These are phyloP conservation scores for Cetoscarus ocellatus DNA, from an alignment of 2,797 vertebrate genomes.

Conservation along the genomic window DNA sequence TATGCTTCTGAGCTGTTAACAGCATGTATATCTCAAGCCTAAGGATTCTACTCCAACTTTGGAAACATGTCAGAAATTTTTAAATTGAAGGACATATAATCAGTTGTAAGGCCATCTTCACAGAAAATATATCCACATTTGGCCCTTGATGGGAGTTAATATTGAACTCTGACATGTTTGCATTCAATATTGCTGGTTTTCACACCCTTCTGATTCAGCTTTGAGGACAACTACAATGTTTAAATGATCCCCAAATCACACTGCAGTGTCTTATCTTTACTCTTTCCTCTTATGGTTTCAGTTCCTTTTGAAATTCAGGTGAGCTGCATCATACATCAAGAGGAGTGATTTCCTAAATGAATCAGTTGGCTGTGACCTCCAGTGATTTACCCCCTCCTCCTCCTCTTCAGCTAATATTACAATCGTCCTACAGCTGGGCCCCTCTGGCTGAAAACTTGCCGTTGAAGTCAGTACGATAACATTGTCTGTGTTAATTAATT, in stretches of 20 bases:
- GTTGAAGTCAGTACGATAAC: slow-evolving; percentile 49
- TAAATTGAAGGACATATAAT: too few relatives aligned
- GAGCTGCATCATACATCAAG: not conserved
- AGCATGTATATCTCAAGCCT: too few relatives aligned
- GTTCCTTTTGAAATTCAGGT: not conserved
- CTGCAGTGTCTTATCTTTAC: not conserved
- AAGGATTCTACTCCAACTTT: too few relatives aligned
- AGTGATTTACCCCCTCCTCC: slow-evolving; percentile 6
- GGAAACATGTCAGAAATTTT: too few relatives aligned
- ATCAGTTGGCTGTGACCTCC: slow-evolving; percentile 26
- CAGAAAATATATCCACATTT: too few relatives aligned
- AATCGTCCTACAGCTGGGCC: slow-evolving; percentile 22
- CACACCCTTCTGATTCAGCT: too few relatives aligned
- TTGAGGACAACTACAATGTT: too few relatives aligned
- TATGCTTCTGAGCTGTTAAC: too few relatives aligned
- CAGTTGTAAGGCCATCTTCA: too few relatives aligned
- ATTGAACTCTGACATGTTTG: too few relatives aligned
- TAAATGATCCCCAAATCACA: not conserved
- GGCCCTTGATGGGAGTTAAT: too few relatives aligned
- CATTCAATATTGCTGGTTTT: too few relatives aligned
- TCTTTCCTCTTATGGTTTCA: not conserved
- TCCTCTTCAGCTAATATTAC: slow-evolving; percentile 33
- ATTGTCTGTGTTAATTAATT: slow-evolving; percentile 72
- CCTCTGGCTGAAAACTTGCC: slow-evolving; percentile 37
- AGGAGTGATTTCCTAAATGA: not conserved